These are phyloP conservation scores for Hecatera dysodea DNA, from an alignment of 2,888 invertebrate species.

Conservation along the genomic window DNA sequence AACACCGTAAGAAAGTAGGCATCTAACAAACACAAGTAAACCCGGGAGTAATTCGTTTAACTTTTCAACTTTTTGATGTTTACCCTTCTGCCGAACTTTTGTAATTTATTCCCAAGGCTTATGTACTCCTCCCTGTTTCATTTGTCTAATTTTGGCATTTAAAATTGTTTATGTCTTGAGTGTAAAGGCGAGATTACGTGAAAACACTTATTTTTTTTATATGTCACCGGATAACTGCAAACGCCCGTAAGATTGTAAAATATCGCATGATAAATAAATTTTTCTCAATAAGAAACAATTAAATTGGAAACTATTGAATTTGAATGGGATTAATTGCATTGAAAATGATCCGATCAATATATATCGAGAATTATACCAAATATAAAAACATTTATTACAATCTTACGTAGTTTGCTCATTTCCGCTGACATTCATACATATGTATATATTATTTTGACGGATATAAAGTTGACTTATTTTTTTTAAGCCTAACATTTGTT, in stretches of 20 bases:
- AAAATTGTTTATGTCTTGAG: slow-evolving; percentile 30
- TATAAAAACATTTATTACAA: too few relatives aligned
- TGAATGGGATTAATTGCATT: too few relatives aligned
- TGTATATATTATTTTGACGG: neutral
- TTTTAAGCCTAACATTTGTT: neutral
- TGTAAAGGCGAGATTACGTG: slow-evolving; percentile 8
- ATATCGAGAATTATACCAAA: too few relatives aligned
- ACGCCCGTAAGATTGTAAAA: too few relatives aligned
- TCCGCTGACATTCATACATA: too few relatives aligned
- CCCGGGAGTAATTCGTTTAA: slow-evolving; percentile 56
- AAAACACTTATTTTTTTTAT: neutral
- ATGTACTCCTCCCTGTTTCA: slow-evolving; percentile 64
- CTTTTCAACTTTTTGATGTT: slow-evolving; percentile 82
- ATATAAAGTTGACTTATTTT: neutral
- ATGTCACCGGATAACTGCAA: too few relatives aligned
- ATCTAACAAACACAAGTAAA: slow-evolving; percentile 32
- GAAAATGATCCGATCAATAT: too few relatives aligned
- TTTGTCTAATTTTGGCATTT: slow-evolving; percentile 53
- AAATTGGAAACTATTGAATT: too few relatives aligned
- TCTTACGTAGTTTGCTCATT: too few relatives aligned
- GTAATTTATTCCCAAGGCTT: slow-evolving; percentile 80
- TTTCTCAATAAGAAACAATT: too few relatives aligned
- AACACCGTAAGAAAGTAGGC: neutral
- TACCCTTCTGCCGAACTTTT: slow-evolving; percentile 80
- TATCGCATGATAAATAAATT: too few relatives aligned